Evolutionary conservation across 2,888 invertebrate genomes (phyloP).

Genomic region (Aleiodes leptofemur): DNA sequence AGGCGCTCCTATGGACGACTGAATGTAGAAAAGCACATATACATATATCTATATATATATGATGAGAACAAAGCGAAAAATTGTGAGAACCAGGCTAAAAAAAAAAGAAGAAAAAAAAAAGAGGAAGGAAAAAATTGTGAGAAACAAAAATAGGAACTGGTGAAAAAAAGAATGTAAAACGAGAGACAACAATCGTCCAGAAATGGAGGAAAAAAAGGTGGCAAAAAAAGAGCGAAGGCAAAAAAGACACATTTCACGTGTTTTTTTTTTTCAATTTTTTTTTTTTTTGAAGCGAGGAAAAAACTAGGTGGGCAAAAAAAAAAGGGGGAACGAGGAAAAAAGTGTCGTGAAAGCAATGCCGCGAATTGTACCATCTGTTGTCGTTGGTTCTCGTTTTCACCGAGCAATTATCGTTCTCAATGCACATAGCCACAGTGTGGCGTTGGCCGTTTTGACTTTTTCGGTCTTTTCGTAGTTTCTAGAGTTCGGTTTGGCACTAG

Average conservation of each 20-base stretch:
- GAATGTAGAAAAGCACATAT: not conserved
- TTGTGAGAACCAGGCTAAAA: not conserved
- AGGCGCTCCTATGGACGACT: not conserved
- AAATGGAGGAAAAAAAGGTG: not conserved
- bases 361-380: conserved; percentile 51
- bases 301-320: conserved; percentile 1
- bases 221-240: not conserved
- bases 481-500: not conserved
- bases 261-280: no score
- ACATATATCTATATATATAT: no score
- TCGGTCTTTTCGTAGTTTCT: conserved; percentile 15
- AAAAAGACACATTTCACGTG: not conserved
- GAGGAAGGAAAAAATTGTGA: not conserved
- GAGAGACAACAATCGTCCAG: not conserved
- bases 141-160: conserved; percentile 15
- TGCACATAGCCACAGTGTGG: conserved; percentile 36
- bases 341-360: conserved; percentile 29
- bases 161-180: not conserved
- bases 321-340: conserved; percentile 31
- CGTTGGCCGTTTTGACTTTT: conserved; percentile 28
- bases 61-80: conserved; percentile 23
- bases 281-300: not conserved
- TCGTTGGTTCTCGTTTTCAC: conserved; percentile 52
- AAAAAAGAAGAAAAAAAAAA: not conserved
- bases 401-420: conserved; percentile 58